Percentiles rank a stretch among this genome's conserved stretches.
phyloP scores from a whole-genome alignment of 1,140 invertebrate genomes.

The Brachionus rubens region DNA sequence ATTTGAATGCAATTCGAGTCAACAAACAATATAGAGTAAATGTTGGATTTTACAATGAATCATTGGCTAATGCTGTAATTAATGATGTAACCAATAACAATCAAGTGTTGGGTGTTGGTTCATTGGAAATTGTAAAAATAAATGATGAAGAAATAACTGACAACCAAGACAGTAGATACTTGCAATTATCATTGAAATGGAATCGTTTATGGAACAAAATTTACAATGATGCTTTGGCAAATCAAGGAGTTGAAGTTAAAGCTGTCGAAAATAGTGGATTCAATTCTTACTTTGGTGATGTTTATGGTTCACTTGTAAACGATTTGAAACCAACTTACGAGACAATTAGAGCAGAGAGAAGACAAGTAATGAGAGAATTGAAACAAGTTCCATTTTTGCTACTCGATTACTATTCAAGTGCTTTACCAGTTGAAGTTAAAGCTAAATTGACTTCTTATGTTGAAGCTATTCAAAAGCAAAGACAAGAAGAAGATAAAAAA shows the following conservation, averaged over 20 bases:
- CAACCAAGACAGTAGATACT: not conserved
- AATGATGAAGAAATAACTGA: not conserved
- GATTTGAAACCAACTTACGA: conserved; percentile 18
- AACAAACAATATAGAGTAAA: not conserved
- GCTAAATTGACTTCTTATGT: not conserved
- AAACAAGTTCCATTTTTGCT: not conserved
- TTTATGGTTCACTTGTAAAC: not conserved
- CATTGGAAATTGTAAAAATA: not conserved
- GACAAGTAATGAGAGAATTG: not conserved
- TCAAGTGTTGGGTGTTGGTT: not conserved
- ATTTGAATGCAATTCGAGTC: not conserved
- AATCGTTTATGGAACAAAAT: conserved; percentile 34
- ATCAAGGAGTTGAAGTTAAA: not conserved
- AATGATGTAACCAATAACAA: not conserved
- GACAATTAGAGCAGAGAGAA: not conserved
- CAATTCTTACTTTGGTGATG: conserved; percentile 43
- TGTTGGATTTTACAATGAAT: conserved; percentile 24
- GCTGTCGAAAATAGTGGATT: not conserved
- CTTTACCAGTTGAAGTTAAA: not conserved
- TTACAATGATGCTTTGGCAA: not conserved
- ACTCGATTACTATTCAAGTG: not conserved
- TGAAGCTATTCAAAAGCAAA: not conserved
- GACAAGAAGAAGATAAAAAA: not conserved
- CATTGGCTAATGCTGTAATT: not conserved
- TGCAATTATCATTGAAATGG: not conserved